Percentiles rank a stretch among this genome's conserved stretches.
Evolutionary conservation across 2,797 vertebrate genomes (phyloP).

Genomic region (Morus bassanus): DNA sequence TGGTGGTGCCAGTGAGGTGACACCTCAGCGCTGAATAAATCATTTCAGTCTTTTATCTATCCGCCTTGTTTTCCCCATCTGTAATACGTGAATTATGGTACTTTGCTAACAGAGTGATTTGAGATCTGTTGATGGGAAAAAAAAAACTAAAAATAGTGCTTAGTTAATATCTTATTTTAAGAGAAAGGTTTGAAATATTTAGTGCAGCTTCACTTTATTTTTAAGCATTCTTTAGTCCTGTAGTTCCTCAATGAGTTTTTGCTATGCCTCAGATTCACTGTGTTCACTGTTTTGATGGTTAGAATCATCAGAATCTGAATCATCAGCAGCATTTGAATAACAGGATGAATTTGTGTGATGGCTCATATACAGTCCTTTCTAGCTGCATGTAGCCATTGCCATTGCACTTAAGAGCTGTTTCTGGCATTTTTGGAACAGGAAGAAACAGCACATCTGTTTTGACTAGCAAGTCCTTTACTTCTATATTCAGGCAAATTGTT

Average conservation of each 20-base stretch:
- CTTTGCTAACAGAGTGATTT: not conserved
- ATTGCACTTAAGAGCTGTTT: not conserved
- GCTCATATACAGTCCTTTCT: not conserved
- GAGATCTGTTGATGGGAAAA: not conserved
- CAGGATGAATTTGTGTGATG: not conserved
- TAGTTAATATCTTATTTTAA: not conserved
- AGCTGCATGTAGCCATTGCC: not conserved
- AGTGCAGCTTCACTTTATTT: not conserved
- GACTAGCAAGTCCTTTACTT: not conserved
- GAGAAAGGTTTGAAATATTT: not conserved
- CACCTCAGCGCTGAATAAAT: not conserved
- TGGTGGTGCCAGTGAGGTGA: not conserved
- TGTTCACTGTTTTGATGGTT: not conserved
- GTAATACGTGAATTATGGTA: not conserved
- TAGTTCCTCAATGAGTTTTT: not conserved
- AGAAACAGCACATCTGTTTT: not conserved
- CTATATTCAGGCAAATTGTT: not conserved
- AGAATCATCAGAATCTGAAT: not conserved
- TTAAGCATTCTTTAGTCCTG: fast-evolving
- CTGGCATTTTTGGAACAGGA: not conserved
- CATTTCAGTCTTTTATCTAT: not conserved
- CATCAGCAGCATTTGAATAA: not conserved
- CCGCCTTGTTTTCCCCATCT: not conserved
- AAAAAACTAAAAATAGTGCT: not conserved
- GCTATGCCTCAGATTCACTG: not conserved